These are phyloP conservation scores for Crotalus tigris DNA, from an alignment of 2,113 vertebrate species.

Conservation along the genomic window DNA sequence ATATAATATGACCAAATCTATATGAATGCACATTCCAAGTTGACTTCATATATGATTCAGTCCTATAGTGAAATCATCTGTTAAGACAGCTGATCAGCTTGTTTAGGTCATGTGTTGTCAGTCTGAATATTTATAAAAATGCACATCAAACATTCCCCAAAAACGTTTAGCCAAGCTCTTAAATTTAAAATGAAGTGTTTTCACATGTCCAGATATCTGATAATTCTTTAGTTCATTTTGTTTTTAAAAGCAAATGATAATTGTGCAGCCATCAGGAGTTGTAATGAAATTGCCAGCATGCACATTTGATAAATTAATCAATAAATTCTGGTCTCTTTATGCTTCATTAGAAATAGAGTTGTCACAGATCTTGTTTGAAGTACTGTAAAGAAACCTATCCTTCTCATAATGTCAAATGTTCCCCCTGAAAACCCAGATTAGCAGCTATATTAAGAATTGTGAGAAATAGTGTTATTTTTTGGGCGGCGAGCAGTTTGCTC, in stretches of 20 bases:
- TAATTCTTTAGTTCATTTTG: neutral
- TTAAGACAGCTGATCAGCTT: neutral
- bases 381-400: neutral
- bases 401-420: neutral
- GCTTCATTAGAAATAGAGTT: neutral
- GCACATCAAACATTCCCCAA: neutral
- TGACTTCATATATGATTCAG: neutral
- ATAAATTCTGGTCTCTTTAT: neutral
- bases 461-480: neutral
- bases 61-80: neutral
- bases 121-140: neutral
- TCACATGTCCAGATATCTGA: neutral
- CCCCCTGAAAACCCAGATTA: neutral
- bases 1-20: neutral
- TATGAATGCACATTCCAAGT: neutral
- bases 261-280: neutral
- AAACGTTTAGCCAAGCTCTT: neutral
- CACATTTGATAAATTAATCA: neutral
- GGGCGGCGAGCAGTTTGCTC: no score
- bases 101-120: neutral
- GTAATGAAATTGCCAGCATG: neutral
- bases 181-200: neutral
- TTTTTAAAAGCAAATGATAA: neutral
- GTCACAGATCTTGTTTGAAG: neutral
- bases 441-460: neutral